Base-by-base conservation (phyloP, 2,113 vertebrate species). In the Cheirogaleus medius region DNA sequence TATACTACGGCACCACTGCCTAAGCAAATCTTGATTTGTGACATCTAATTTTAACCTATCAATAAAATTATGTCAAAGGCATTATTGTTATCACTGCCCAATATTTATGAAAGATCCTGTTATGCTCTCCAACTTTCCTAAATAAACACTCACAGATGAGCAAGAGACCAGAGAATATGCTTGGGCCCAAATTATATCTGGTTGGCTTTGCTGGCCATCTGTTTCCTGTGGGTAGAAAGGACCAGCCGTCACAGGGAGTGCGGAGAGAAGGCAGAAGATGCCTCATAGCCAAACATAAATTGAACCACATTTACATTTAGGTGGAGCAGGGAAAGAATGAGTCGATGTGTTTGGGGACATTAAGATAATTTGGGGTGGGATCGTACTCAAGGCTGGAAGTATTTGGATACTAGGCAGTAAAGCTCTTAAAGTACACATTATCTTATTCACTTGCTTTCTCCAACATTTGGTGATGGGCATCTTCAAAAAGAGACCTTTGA, bases 1-100 rank as follows among this genome's bases (percentile, higher is more conserved):
- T 25, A 32, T 7, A 10, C 37, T 2, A 21, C 4, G 20, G 23
- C 20, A 44, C 4, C 3, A 0, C 1, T 20, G 34, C 7, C 68
- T 7, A 10, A 8, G 52, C 8, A 44, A 44, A 63, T 11, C 54
- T 54, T 34, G 0, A 54, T 27, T 42, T 39, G 14, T 18, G 13
- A 54, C 34, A 25, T 20, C 25, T 5, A 52, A 34, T 44, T 54
- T 63, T 1, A 42, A 56, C 32, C 37, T 20, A 47, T 4, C 12
- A 37, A 32, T 32, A 17, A 39, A 18, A 47, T 3, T 5, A 74
- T 3, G 5, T 13, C 6, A 60, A 37, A 8, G 2, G 9, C 20
- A 15, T 5, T 2, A 29, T 10, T 13, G 18, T 34, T 8, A 27
- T 20, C 42, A 6, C 34, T 10, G 18, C 56, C 64, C 15, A 34